Evolutionary conservation across 1,140 invertebrate species (phyloP).

Genomic region (Scaptomyza montana): DNA sequence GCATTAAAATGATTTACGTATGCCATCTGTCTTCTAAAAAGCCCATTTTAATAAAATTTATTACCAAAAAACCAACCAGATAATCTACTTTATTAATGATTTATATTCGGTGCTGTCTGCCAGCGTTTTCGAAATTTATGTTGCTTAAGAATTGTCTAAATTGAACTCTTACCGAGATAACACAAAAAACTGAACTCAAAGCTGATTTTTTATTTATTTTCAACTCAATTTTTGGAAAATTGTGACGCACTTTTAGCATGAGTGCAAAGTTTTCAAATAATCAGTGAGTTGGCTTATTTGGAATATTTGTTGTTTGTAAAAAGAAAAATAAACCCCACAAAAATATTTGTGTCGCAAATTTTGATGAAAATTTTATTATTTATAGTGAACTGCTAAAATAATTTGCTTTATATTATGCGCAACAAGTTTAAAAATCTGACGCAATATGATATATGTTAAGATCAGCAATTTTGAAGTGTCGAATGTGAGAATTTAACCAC

Average conservation of each 20-base stretch:
- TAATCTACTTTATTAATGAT: background rate
- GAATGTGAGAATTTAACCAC: background rate
- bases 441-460: conserved; percentile 47
- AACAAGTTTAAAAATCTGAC: background rate
- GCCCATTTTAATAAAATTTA: background rate
- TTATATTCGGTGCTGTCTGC: background rate
- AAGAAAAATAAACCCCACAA: too few relatives aligned
- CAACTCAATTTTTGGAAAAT: background rate
- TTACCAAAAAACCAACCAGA: background rate
- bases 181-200: background rate
- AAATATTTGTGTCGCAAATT: background rate
- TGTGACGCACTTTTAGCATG: background rate
- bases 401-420: background rate
- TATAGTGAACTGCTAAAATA: background rate
- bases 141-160: background rate
- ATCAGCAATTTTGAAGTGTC: conserved; percentile 27
- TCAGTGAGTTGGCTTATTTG: background rate
- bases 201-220: background rate
- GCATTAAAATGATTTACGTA: conserved; percentile 29
- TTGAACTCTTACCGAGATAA: background rate
- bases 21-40: conserved; percentile 2
- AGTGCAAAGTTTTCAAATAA: background rate
- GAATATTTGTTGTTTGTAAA: too few relatives aligned
- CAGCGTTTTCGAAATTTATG: too few relatives aligned
- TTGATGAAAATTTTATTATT: background rate